Percentiles rank a stretch among this genome's conserved stretches.
Evolutionary conservation across 2,113 vertebrate genomes (phyloP).

Genomic region (Psophia crepitans): DNA sequence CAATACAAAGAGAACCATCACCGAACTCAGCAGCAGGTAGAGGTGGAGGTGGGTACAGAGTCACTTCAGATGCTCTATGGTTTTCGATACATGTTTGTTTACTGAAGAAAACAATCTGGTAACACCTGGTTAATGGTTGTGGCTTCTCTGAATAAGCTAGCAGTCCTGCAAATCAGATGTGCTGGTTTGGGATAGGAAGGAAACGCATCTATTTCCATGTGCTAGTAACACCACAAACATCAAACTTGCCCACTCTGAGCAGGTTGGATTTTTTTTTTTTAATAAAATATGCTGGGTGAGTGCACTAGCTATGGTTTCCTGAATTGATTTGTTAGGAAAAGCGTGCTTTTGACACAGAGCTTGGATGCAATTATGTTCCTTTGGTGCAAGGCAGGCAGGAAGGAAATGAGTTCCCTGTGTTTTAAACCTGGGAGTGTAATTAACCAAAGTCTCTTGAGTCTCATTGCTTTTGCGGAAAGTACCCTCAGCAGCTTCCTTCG

Average conservation of each 20-base stretch:
- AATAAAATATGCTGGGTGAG: not conserved
- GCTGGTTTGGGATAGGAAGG: not conserved
- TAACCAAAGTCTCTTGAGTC: not conserved
- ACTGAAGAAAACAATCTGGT: not conserved
- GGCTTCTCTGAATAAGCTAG: not conserved
- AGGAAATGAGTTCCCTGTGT: not conserved
- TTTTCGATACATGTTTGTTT: not conserved
- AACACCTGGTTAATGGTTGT: not conserved
- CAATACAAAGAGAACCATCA: slow-evolving; percentile 80
- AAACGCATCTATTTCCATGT: not conserved
- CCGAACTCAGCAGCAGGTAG: slow-evolving; percentile 80
- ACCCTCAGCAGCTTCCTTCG: not conserved
- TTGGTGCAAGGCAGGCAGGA: not conserved
- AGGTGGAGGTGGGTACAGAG: slow-evolving; percentile 77
- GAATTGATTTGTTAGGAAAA: not conserved
- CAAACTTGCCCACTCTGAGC: not conserved
- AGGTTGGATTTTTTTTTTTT: not conserved
- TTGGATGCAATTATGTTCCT: not conserved
- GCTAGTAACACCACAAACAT: not conserved
- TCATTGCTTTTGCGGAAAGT: not conserved
- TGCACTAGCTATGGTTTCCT: not conserved
- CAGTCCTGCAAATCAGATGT: not conserved
- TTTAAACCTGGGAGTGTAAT: not conserved
- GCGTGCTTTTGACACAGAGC: not conserved
- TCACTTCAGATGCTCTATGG: not conserved